Evolutionary conservation across 2,888 invertebrate genomes (phyloP), one percentile per base, ranked within the genome.

Genomic region (Tipula lateralis): DNA sequence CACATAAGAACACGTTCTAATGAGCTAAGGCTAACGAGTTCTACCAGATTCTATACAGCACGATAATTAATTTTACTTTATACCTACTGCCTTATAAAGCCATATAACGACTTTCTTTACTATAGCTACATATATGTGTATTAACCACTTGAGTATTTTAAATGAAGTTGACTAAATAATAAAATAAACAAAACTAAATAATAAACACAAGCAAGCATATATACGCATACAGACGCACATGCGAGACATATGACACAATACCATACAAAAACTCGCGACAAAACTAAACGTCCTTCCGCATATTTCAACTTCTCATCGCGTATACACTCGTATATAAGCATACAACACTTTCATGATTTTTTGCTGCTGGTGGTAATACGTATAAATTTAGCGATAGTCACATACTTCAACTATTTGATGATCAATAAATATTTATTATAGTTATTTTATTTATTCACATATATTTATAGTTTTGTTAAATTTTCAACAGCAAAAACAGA

Each of bases 251-350:
- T 39, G 39, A 44, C 44, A 44, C 44, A 24, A 66, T n/a, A 24
- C 1, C 1, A 50, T 16, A 50, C 7, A 50, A 50, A n/a, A n/a
- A n/a, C n/a, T 16, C 44, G 16, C 6, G 24, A 66, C 24, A 66
- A 66, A 66, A 66, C 66, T 66, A 66, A 66, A 66, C 66, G 66
- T 66, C 66, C 66, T 66, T 66, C 66, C 66, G 66, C 66, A 66
- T 66, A n/a, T 66, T 66, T 66, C 66, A 66, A 66, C 66, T 66
- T 66, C 24, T 66, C 24, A 2, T 24, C 24, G 9, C 19, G 24
- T 66, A n/a, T n/a, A n/a, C 24, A 9, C 44, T 5, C 44, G 44
- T 44, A 16, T 16, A 66, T 6, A 16, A 50, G 12, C 9, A 66
- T n/a, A 66, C 19, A 66, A 66, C 66, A 66, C 66, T 66, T 50